A percentile compares a stretch with the other conserved stretches of the same genome.
Conservation (phyloP, 2,113 vertebrate species). For the Hypomesus transpacificus region DNA sequence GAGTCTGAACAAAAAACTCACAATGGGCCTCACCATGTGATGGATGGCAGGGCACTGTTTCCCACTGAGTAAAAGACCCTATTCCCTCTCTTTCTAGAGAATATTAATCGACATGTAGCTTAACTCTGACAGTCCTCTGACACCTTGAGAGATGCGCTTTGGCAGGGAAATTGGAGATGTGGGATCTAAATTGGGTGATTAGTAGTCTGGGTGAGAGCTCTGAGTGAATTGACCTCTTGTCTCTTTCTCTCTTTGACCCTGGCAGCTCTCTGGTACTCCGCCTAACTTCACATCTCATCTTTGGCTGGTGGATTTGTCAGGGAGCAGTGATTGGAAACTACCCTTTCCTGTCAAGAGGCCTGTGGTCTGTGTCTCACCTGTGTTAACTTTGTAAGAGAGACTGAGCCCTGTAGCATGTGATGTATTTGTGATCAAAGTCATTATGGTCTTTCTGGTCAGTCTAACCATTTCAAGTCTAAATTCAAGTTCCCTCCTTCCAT, state of each 20-base stretch:
- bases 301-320: conserved; percentile 20
- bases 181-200: conserved; percentile 62
- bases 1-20: conserved; percentile 29
- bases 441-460: background rate
- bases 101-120: conserved; percentile 65
- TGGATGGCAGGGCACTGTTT: conserved; percentile 35
- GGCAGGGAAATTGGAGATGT: conserved; percentile 53
- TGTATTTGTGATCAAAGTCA: background rate
- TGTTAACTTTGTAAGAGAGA: no score
- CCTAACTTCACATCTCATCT: conserved; percentile 1
- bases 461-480: conserved; percentile 9
- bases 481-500: background rate
- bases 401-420: no score
- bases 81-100: conserved; percentile 52
- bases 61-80: conserved; percentile 37
- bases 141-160: conserved; percentile 57
- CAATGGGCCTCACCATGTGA: conserved; percentile 48
- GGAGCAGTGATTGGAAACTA: conserved; percentile 1
- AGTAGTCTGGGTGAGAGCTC: conserved; percentile 48
- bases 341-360: conserved; percentile 17
- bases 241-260: conserved; percentile 31
- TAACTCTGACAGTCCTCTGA: conserved; percentile 59
- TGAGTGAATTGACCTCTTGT: conserved; percentile 47
- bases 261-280: conserved; percentile 33
- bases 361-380: no score